Evolutionary conservation across 2,113 vertebrate genomes (phyloP), one percentile per base, ranked within the genome.

Genomic region (Antechinus flavipes): DNA sequence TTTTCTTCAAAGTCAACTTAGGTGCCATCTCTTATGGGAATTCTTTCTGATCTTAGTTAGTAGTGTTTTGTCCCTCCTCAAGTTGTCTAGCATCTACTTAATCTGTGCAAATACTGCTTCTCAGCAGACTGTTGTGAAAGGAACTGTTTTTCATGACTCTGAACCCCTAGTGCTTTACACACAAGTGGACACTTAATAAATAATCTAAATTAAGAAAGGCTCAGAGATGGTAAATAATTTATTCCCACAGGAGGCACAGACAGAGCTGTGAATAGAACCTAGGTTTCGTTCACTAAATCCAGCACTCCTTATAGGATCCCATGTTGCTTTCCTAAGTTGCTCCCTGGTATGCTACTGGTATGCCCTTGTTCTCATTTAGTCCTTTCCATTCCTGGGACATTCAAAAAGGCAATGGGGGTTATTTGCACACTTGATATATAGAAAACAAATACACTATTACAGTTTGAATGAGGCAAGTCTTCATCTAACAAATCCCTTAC

Each of bases 351-450:
- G 30, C 30, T 30, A 68, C 61, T 68, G 30, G 12, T 19, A 93
- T 93, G 90, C 54, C 89, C 68, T 94, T 96, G 42, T 58, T 95
- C 54, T 95, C 54, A 58, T 91, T 25, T 90, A 90, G 23, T 54
- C 56, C 94, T 50, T 97, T 93, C 95, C 93, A 97, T n/a, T n/a
- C 30, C 95, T 97, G 92, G 96, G 56, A 92, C 95, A 92, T 96
- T 93, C 94, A 95, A 96, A 97, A 96, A 96, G 93, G 91, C 16
- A 93, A 25, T 61, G 92, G 92, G 27, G 96, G 93, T 93, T 95
- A 68, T 94, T 91, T 96, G 90, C 89, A 68, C 92, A 94, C 92
- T 95, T 93, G 92, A 93, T 91, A 96, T 96, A 94, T 50, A 58
- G 92, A 93, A 97, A 97, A 84, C 54, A 89, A 96, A 30, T 26